Base-by-base conservation (phyloP, 1,140 invertebrate species). In the Philotrypesis tridentata region DNA sequence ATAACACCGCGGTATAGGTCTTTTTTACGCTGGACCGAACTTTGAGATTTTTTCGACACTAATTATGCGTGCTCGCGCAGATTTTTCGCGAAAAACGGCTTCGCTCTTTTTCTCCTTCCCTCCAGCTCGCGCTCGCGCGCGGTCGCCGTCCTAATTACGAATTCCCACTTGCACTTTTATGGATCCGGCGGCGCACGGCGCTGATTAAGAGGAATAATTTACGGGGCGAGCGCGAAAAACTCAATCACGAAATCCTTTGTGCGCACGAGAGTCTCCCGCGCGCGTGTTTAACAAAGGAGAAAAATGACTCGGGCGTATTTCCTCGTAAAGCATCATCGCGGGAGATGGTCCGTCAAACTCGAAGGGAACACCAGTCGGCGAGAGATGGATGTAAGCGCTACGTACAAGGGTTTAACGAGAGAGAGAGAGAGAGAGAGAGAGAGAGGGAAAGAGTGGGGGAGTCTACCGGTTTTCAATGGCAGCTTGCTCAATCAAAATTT, bases 291-390 rank as follows among this genome's bases (percentile, higher is more conserved):
- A 55, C 48, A 55, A 55, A 55, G 48, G 48, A 55, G 48, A 55
- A 55, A 33, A 71, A 23, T 71, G 37, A 68, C 67, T 68, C 27
- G 29, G 12, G 7, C 14, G 27, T 68, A 68, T 68, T 68, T 68
- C 31, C 23, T 68, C 67, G 25, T 68, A 31, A 68, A 31, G 67
- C 17, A 68, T 68, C 67, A 68, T 68, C 25, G 29, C 63, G 11
- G 11, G 17, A 25, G 67, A 40, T 71, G 60, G 9, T 40, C 25
- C 55, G 71, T 31, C 55, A 33, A 71, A 63, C 55, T 17, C 17
- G 37, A 67, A 77, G 74, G 76, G 80, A 80, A 83, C 65, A 82
- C 81, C 73, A 82, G 82, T 79, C 65, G 21, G 83, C 86, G 88
- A 87, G 48, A 55, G 48, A 55, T 55, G 48, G 48, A 55, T 55